Base-by-base conservation (phyloP, 2,113 vertebrate species). In the Pheucticus melanocephalus region DNA sequence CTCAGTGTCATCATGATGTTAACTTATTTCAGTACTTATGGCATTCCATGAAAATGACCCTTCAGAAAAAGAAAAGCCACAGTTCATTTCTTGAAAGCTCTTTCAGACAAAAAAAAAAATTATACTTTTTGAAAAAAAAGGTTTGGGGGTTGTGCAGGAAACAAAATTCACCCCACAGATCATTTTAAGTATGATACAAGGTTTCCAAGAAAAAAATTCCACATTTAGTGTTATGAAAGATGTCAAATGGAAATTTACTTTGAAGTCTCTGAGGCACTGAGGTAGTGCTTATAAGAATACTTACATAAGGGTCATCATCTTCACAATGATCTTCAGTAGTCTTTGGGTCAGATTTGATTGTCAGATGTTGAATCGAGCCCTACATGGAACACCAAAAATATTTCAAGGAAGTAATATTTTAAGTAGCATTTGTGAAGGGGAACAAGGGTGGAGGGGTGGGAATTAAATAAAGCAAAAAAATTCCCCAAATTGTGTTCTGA, bases 321-420 rank as follows among this genome's bases (percentile, higher is more conserved):
- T 99, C 99, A 82, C 99, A 99, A 72, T 99, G 98, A 86, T 99
- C 98, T 89, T 99, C 98, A 0, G 98, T 97, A 75, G 98, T 97
- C 56, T 96, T 97, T 93, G 98, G 98, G 95, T 99, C 98, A 3
- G 98, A 94, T 84, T 98, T 98, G 90, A 99, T 64, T 61, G 98
- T 97, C 95, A 99, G 98, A 93, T 99, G 98, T 95, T 99, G 99
- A 92, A 99, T 98, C 16, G 99, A 99, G 40, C 99, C 99, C 99
- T 99, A 35, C 8, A 95, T 11, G 85, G 65, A 92, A 86, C 4
- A 92, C 78, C 22, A 85, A 73, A 53, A 82, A 12, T 30, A 63
- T 51, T 54, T 86, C 25, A 86, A 72, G 16, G 11, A 37, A 82
- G 47, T 11, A 57, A 22, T 60, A 57, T 44, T 73, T 75, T 33